These are phyloP conservation scores for Simalia tracyae DNA, from an alignment of 2,797 vertebrate genomes.

Conservation along the genomic window DNA sequence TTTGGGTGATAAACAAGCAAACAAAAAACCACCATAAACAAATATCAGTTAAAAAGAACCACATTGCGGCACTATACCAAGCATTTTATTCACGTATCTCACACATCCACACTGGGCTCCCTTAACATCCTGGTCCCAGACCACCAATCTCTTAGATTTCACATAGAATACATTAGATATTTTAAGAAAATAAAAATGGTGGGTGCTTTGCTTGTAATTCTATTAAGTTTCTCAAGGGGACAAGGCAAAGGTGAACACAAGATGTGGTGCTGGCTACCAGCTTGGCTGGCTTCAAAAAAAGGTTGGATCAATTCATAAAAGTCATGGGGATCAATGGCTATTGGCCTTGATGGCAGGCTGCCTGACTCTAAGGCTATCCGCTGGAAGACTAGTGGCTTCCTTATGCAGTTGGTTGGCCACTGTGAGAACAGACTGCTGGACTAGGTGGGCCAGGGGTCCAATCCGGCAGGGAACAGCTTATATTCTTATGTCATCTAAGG, in stretches of 20 bases:
- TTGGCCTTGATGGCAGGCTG: too few species aligned
- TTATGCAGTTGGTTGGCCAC: too few species aligned
- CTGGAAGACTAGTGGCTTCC: too few species aligned
- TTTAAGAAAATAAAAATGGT: background rate
- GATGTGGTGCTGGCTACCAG: background rate
- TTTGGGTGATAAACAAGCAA: background rate
- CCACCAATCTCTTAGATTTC: background rate
- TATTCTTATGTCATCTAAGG: too few species aligned
- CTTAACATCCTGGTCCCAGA: background rate
- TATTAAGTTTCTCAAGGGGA: background rate
- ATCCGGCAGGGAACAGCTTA: too few species aligned
- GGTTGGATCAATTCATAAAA: too few species aligned
- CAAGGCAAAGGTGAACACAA: background rate
- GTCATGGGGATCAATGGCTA: too few species aligned
- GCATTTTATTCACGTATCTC: background rate
- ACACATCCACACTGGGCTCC: background rate
- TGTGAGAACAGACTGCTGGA: too few species aligned
- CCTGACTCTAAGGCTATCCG: too few species aligned
- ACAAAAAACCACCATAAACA: background rate
- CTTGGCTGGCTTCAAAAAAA: too few species aligned
- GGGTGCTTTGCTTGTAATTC: background rate
- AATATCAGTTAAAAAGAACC: background rate
- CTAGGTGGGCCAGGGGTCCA: too few species aligned
- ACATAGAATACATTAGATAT: background rate
- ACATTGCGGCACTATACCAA: background rate